A percentile compares a stretch with the other conserved stretches of the same genome.
phyloP scores from a whole-genome alignment of 2,888 invertebrate genomes.

The Clanis bilineata region DNA sequence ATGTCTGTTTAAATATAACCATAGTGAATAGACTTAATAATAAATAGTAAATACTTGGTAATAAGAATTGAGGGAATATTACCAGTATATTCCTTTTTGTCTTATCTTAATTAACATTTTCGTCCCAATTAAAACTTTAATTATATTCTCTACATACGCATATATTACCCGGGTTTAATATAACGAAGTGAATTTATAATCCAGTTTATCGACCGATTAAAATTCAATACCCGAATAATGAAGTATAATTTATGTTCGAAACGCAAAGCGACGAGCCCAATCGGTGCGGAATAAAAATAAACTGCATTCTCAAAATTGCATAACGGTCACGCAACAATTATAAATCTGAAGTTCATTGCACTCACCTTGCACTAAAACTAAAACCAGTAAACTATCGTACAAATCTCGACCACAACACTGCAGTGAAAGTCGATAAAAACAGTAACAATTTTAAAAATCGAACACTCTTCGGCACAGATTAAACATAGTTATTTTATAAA shows the following conservation, averaged over 20 bases:
- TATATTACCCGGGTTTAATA: not conserved
- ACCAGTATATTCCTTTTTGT: too few relatives aligned
- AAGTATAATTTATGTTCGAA: not conserved
- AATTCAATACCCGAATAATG: not conserved
- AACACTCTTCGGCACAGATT: not conserved
- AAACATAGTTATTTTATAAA: not conserved
- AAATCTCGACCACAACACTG: not conserved
- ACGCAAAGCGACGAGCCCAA: not conserved
- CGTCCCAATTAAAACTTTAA: not conserved
- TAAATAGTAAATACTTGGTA: too few relatives aligned
- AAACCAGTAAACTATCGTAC: not conserved
- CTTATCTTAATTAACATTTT: not conserved
- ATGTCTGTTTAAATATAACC: too few relatives aligned
- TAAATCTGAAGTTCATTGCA: conserved; percentile 14
- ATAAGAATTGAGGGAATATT: too few relatives aligned
- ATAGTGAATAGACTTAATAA: too few relatives aligned
- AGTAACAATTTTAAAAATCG: not conserved
- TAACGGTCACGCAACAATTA: conserved; percentile 9
- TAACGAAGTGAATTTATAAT: not conserved
- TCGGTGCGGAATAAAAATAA: not conserved
- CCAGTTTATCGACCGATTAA: not conserved
- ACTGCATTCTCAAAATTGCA: not conserved
- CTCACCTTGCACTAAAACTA: conserved; percentile 4
- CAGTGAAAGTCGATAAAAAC: not conserved
- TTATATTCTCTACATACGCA: not conserved